Evolutionary conservation across 2,888 invertebrate species (phyloP).

Genomic region (Yponomeuta cagnagella): DNA sequence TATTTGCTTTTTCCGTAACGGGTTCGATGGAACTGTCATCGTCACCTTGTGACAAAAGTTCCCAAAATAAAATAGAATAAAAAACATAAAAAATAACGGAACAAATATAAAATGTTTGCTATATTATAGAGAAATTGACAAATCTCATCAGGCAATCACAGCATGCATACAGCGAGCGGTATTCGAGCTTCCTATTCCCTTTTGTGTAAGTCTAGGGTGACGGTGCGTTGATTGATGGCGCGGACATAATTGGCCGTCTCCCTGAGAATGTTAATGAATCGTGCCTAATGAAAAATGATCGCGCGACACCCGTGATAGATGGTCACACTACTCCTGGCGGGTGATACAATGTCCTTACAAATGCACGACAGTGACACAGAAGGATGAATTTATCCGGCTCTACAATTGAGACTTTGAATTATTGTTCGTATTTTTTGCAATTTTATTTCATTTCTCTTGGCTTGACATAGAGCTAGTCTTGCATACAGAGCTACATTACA

Average conservation of each 20-base stretch:
- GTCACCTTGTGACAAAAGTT: too few relatives aligned
- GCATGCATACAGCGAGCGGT: too few relatives aligned
- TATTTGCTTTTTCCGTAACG: too few relatives aligned
- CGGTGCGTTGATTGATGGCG: slow-evolving; percentile 53
- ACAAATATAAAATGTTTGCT: background rate
- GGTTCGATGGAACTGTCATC: too few relatives aligned
- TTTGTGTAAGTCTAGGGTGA: slow-evolving; percentile 35
- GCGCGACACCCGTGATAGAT: slow-evolving; percentile 24
- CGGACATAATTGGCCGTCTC: slow-evolving; percentile 65
- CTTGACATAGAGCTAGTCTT: too few relatives aligned
- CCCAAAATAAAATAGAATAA: too few relatives aligned
- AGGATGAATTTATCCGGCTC: background rate
- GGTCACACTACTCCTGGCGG: slow-evolving; percentile 3
- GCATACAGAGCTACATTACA: too few relatives aligned
- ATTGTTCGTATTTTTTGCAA: too few relatives aligned
- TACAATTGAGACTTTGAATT: too few relatives aligned
- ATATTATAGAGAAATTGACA: background rate
- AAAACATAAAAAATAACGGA: too few relatives aligned
- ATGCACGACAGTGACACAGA: background rate
- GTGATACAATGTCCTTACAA: background rate
- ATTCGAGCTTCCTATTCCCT: slow-evolving; percentile 27
- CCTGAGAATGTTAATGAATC: slow-evolving; percentile 68
- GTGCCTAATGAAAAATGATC: slow-evolving; percentile 71
- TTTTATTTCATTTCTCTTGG: too few relatives aligned
- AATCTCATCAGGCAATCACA: too few relatives aligned